Conservation (phyloP, 2,888 invertebrate genomes). For the Pocota personata region DNA sequence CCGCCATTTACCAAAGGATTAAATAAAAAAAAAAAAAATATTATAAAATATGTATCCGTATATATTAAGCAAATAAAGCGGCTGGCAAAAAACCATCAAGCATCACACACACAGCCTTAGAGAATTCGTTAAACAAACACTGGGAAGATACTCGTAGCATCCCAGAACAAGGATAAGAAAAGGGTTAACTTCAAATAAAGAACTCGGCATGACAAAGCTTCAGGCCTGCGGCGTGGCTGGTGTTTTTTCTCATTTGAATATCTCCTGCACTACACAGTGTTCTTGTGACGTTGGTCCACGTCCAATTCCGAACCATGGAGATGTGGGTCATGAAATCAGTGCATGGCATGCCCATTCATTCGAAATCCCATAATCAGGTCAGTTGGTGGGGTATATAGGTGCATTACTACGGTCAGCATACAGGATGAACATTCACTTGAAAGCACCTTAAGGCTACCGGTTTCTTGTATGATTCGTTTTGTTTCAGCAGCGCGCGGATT, state of each 20-base stretch:
- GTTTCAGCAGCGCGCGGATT: conserved; percentile 12
- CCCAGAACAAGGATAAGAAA: conserved; percentile 31
- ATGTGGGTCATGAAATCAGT: conserved; percentile 60
- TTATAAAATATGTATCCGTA: conserved; percentile 16
- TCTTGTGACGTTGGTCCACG: neutral
- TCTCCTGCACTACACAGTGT: neutral
- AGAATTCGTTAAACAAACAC: conserved; percentile 13
- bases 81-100: conserved; percentile 47
- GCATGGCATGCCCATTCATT: conserved; percentile 44
- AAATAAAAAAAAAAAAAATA: conserved; percentile 1
- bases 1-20: conserved; percentile 33
- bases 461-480: conserved; percentile 28
- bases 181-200: conserved; percentile 63
- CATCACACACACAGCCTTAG: neutral
- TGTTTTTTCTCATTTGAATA: conserved; percentile 64
- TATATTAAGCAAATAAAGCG: conserved; percentile 48
- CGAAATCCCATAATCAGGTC: conserved; percentile 31
- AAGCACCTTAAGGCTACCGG: conserved; percentile 44
- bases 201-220: conserved; percentile 41
- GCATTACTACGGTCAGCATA: conserved; percentile 44
- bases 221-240: conserved; percentile 43
- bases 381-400: neutral
- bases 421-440: conserved; percentile 54
- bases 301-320: neutral
- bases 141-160: neutral